Evolutionary conservation across 2,113 vertebrate species (phyloP).

Genomic region (Indicator indicator): DNA sequence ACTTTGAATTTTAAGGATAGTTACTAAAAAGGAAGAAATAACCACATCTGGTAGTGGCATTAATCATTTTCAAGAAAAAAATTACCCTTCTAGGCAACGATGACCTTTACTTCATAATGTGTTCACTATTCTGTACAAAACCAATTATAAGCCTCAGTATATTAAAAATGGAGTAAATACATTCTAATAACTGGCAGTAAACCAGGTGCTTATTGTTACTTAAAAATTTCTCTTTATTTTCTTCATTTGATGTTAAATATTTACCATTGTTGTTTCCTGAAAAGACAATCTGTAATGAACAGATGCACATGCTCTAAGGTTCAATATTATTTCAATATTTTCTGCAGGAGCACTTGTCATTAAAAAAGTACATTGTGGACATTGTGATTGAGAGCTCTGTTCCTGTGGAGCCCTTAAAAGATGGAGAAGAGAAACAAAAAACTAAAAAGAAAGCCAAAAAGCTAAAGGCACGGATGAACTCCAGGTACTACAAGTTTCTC

Average conservation of each 20-base stretch:
- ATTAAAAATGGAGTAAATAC: not conserved
- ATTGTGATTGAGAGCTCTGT: constrained; percentile 88
- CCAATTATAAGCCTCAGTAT: not conserved
- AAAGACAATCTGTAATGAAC: not conserved
- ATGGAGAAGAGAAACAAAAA: constrained; percentile 92
- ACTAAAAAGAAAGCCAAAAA: constrained; percentile 95
- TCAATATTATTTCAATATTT: not conserved
- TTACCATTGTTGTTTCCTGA: not conserved
- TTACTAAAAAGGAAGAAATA: not conserved
- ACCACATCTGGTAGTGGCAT: not conserved
- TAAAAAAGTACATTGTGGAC: constrained; percentile 97
- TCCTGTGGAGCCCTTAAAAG: constrained; percentile 83
- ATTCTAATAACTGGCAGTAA: not conserved
- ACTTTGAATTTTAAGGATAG: not conserved
- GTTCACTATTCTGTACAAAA: not conserved
- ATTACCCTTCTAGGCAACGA: not conserved
- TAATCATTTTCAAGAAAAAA: not conserved
- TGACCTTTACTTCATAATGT: not conserved
- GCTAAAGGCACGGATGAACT: constrained; percentile 94
- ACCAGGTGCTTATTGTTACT: not conserved
- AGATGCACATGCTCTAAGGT: not conserved
- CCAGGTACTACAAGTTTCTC: constrained; percentile 79
- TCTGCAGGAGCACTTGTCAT: constrained; percentile 93
- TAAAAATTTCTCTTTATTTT: not conserved
- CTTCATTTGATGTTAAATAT: not conserved